Conservation (phyloP, 2,888 invertebrate species). For the Vannuccia rotundouncinata region DNA sequence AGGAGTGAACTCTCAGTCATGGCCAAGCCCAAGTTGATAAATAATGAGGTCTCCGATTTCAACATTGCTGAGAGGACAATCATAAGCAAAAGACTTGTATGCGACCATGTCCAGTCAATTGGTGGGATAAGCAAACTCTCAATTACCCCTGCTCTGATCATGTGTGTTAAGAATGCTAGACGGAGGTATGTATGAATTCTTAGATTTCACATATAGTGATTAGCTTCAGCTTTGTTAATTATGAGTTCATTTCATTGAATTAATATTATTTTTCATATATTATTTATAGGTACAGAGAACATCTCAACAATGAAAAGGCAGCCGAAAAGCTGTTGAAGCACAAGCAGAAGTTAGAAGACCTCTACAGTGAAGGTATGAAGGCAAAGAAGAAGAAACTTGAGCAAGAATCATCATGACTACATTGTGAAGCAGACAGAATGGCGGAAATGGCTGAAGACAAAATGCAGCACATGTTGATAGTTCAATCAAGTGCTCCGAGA, state of each 20-base stretch:
- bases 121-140: slow-evolving; percentile 5
- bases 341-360: neutral
- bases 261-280: slow-evolving; percentile 14
- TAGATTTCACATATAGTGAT: neutral
- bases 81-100: slow-evolving; percentile 6
- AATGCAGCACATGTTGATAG: neutral
- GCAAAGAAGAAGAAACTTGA: neutral
- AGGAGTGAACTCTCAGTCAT: neutral
- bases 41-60: neutral
- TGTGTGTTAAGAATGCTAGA: slow-evolving; percentile 14
- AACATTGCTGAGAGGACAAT: neutral
- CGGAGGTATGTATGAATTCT: slow-evolving; percentile 1
- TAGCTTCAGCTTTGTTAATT: slow-evolving; percentile 14
- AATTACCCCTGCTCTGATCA: slow-evolving; percentile 12
- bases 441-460: neutral
- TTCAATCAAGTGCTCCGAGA: neutral
- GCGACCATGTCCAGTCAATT: slow-evolving; percentile 11
- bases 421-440: neutral
- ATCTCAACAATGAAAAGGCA: neutral
- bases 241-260: slow-evolving; percentile 18
- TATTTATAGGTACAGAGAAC: neutral
- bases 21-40: neutral
- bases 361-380: neutral
- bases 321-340: neutral
- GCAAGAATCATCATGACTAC: neutral